Percentiles rank a stretch among this genome's conserved stretches.
These are phyloP conservation scores for Pipra filicauda DNA, from an alignment of 2,113 vertebrate genomes.

Conservation along the genomic window DNA sequence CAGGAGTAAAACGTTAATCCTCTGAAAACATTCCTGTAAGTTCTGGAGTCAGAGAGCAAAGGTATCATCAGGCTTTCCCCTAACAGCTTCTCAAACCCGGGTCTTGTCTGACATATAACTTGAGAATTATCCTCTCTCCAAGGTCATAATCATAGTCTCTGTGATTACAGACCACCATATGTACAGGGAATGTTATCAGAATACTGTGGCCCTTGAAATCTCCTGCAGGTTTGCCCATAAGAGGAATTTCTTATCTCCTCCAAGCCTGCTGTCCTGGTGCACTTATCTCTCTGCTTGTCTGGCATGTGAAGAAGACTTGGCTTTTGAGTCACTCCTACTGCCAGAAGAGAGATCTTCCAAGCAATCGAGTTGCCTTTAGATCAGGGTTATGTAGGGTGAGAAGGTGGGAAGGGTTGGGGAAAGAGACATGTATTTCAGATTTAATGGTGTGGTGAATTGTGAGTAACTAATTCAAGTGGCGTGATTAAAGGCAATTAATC, in stretches of 20 bases:
- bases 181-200: background rate
- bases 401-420: background rate
- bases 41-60: background rate
- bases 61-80: background rate
- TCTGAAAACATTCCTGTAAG: background rate
- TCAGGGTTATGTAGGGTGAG: background rate
- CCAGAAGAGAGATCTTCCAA: background rate
- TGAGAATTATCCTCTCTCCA: background rate
- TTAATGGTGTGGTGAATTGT: background rate
- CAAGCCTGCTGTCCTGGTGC: background rate
- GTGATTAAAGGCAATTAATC: background rate
- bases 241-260: background rate
- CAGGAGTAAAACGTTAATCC: background rate
- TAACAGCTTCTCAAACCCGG: background rate
- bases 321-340: background rate
- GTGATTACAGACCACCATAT: rapidly evolving
- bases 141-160: background rate
- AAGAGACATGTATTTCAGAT: background rate
- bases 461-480: background rate
- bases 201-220: background rate
- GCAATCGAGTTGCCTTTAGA: background rate
- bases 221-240: background rate
- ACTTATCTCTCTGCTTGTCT: background rate
- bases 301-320: background rate
- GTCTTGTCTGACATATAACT: background rate